phyloP scores from a whole-genome alignment of 92 coral and sea anemone species.

The Zoanthus solanderi region DNA sequence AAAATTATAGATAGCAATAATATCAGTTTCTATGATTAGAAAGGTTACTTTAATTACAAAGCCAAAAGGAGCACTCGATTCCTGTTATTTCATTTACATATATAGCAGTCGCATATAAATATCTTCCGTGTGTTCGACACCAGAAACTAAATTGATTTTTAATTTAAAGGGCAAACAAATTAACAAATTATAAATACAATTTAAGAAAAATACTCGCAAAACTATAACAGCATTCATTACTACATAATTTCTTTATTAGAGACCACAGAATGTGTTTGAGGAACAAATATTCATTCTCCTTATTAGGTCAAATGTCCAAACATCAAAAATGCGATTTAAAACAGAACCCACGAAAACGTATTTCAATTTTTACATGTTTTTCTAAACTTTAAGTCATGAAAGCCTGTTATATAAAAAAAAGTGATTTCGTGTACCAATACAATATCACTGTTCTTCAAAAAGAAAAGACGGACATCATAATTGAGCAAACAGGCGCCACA shows the following conservation, averaged over 20 bases:
- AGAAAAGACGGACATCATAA: neutral
- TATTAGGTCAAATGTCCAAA: constrained; percentile 4
- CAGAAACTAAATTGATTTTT: neutral
- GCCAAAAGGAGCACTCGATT: neutral
- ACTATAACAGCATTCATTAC: neutral
- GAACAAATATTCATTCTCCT: neutral
- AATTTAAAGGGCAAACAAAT: neutral
- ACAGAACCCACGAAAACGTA: neutral
- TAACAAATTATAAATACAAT: neutral
- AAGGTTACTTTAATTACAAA: neutral
- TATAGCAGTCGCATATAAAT: neutral
- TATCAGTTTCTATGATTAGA: neutral
- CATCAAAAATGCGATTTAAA: constrained; percentile 19
- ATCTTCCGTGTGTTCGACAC: neutral
- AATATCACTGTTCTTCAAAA: neutral
- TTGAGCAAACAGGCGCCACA: neutral
- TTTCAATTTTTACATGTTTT: neutral
- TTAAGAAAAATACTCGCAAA: neutral
- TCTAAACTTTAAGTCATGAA: neutral
- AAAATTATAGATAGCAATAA: no score
- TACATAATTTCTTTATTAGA: neutral
- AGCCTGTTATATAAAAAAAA: neutral
- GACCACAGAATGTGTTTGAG: neutral
- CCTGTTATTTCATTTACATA: no score
- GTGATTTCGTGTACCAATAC: neutral